A percentile compares a stretch with the other conserved stretches of the same genome.
These are phyloP conservation scores for Amphiprion clarkii DNA, from an alignment of 2,797 vertebrate genomes.

Conservation along the genomic window DNA sequence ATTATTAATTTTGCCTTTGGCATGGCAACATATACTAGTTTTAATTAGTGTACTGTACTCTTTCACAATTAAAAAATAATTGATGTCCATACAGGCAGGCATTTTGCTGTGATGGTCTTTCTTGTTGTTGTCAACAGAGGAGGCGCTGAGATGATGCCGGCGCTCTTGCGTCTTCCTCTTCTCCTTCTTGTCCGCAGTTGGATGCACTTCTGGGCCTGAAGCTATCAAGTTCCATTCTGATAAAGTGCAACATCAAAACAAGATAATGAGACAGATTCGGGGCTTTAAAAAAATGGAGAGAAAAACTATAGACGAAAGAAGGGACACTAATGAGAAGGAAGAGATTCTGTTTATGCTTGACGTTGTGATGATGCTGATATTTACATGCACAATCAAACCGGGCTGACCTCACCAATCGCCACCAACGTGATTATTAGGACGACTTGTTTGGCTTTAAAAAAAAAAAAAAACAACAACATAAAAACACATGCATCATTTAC, in stretches of 20 bases:
- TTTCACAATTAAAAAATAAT: conserved; percentile 99
- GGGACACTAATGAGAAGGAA: conserved; percentile 68
- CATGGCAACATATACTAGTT: conserved; percentile 99
- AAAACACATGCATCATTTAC: conserved; percentile 3
- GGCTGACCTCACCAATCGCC: conserved; percentile 43
- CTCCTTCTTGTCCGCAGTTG: conserved; percentile 68
- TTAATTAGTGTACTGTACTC: conserved; percentile 99
- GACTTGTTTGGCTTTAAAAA: conserved; percentile 19
- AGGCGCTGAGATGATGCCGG: conserved; percentile 81
- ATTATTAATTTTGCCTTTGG: conserved; percentile 99
- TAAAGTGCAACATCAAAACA: conserved; percentile 88
- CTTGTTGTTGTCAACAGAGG: conserved; percentile 95
- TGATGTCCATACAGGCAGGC: conserved; percentile 95
- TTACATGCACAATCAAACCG: conserved; percentile 41
- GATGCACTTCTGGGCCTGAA: conserved; percentile 65
- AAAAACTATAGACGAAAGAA: conserved; percentile 36
- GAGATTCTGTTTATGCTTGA: conserved; percentile 68
- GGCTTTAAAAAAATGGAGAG: conserved; percentile 56
- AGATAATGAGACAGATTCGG: conserved; percentile 81
- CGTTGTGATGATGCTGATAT: conserved; percentile 41
- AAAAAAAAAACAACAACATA: not conserved
- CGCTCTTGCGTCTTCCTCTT: conserved; percentile 78
- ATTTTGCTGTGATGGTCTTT: conserved; percentile 92
- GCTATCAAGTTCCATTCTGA: conserved; percentile 91
- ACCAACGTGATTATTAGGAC: conserved; percentile 14